A percentile compares a stretch with the other conserved stretches of the same genome.
Evolutionary conservation across 1,140 invertebrate genomes (phyloP).

Genomic region (Rhynchophorus ferrugineus): DNA sequence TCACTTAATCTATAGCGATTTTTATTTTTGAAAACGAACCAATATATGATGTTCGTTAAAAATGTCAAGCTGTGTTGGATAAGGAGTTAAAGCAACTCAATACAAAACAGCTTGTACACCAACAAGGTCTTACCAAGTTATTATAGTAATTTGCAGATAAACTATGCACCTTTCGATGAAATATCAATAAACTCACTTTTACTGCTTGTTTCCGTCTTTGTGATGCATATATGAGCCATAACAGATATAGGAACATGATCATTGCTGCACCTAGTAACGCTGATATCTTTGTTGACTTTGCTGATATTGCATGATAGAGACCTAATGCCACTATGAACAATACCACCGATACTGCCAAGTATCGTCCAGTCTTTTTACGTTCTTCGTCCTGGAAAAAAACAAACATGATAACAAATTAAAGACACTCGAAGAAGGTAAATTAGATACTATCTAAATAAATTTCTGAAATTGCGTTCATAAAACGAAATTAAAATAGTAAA

Average conservation of each 20-base stretch:
- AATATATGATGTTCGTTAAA: too few species aligned
- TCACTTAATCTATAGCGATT: too few species aligned
- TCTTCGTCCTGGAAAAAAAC: slow-evolving; percentile 19
- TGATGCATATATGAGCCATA: slow-evolving; percentile 23
- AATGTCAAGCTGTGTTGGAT: too few species aligned
- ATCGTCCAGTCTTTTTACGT: slow-evolving; percentile 20
- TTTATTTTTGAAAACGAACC: too few species aligned
- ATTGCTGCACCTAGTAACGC: slow-evolving; percentile 15
- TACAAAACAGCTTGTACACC: too few species aligned
- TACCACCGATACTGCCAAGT: slow-evolving; percentile 21
- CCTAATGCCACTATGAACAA: slow-evolving; percentile 20
- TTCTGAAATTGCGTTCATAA: neutral
- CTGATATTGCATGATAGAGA: slow-evolving; percentile 19
- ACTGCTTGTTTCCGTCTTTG: slow-evolving; percentile 17
- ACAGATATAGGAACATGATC: slow-evolving; percentile 25
- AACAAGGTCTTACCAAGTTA: too few species aligned
- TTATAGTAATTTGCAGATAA: too few species aligned
- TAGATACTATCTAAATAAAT: neutral
- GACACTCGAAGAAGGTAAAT: too few species aligned
- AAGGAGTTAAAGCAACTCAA: too few species aligned
- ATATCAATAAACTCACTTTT: slow-evolving; percentile 21
- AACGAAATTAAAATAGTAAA: neutral
- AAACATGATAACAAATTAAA: too few species aligned
- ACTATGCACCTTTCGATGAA: too few species aligned
- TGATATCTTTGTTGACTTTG: slow-evolving; percentile 18